Evolutionary conservation across 2,888 invertebrate genomes (phyloP).

Genomic region (Tetanocera ferruginea): DNA sequence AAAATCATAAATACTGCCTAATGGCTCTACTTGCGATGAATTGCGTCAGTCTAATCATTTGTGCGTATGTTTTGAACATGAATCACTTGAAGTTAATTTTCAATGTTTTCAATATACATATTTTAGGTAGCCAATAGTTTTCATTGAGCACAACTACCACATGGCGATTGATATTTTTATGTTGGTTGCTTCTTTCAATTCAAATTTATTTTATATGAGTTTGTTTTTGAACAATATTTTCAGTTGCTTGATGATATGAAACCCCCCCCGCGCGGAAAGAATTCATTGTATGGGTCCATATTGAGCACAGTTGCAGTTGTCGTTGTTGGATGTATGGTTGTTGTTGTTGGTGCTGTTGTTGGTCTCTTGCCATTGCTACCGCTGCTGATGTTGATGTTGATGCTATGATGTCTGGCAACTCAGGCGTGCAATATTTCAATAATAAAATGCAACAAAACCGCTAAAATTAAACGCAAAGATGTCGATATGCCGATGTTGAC

Average conservation of each 20-base stretch:
- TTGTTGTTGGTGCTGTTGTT: neutral
- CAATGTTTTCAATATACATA: neutral
- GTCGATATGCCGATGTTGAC: neutral
- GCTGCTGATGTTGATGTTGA: neutral
- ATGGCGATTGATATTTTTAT: slow-evolving; percentile 21
- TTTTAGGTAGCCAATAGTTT: slow-evolving; percentile 19
- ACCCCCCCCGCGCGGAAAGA: neutral
- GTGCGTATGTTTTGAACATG: too few relatives aligned
- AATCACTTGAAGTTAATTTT: slow-evolving; percentile 11
- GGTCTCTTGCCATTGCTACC: neutral
- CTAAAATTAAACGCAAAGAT: neutral
- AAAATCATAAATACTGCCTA: too few relatives aligned
- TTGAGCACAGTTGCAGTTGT: neutral
- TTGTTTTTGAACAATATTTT: neutral
- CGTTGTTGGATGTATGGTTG: neutral
- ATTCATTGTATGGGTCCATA: slow-evolving; percentile 19
- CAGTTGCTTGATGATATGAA: neutral
- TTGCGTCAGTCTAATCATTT: too few relatives aligned
- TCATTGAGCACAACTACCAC: slow-evolving; percentile 10
- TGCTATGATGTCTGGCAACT: slow-evolving; percentile 15
- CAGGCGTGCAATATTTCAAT: slow-evolving; percentile 23
- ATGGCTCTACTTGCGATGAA: too few relatives aligned
- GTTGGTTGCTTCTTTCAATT: neutral
- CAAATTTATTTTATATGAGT: slow-evolving; percentile 3
- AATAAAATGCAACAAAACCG: neutral